Evolutionary conservation across 2,113 vertebrate genomes (phyloP), one percentile per base, ranked within the genome.

Genomic region (Chrysochloris asiatica): DNA sequence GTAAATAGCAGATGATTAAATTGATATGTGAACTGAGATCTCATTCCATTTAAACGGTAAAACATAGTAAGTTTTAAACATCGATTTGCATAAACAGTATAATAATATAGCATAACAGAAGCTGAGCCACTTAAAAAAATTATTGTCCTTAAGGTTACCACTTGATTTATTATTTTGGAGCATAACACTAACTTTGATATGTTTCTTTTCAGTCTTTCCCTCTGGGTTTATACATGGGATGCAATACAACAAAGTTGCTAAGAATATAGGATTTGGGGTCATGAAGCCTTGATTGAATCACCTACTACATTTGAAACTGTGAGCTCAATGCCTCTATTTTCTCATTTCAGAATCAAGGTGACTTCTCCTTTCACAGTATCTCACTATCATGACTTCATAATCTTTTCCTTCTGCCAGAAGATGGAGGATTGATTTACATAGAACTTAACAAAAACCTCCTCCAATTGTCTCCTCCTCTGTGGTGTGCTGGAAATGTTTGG

Each of bases 1-100:
- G 96, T 96, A 97, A 96, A 97, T 95, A 96, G 92, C 94, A 95
- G 67, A 87, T 90, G 95, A 96, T 96, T 97, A 97, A 96, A 84
- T 78, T 97, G 96, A 54, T 96, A 30, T 96, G 38, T 93, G 83
- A 96, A 96, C 94, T 91, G 93, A 97, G 96, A 96, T 94, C 94
- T 95, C 88, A 54, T 43, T 3, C 41, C 86, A 97, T 88, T 97
- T 77, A 97, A 96, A 95, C 90, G 87, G 76, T 79, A 92, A 90
- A 75, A 67, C 61, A 33, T 71, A 43, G n/a, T n/a, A 90, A 6
- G 0, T 30, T 86, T 38, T 33, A 80, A 59, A 90, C 85, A 82
- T 73, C 6, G 79, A 61, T 61, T 88, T 83, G 45, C 33, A 77
- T 48, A 90, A 52, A 86, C 5, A 83, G 12, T 85, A 72, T 85